Base-by-base conservation (phyloP, 1,140 invertebrate species). In the Ditylenchus dipsaci region DNA sequence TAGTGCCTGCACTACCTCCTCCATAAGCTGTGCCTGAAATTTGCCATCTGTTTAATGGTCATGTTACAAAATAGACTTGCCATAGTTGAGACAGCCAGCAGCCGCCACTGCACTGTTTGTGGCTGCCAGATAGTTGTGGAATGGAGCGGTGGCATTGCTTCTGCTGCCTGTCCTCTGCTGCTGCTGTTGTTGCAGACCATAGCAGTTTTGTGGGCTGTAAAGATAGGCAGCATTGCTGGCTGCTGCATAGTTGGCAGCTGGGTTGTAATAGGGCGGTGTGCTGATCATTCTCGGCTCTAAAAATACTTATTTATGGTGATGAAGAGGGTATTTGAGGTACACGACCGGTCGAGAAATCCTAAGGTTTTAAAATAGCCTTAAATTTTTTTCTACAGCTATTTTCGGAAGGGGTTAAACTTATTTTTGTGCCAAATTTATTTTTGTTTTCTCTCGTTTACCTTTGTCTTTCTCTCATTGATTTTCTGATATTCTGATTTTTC, bases 201-300 rank as follows among this genome's bases (percentile, higher is more conserved):
- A 53, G 49, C 23, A 21, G 49, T 19, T 3, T 15, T 53, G 49
- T 5, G n/a, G n/a, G 8, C 49, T 26, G 23, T 53, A 53, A 8
- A 53, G 23, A 53, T 53, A 53, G 49, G 49, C 49, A 5, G 49
- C 49, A 53, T 53, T 53, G 33, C 33, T 38, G 11, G 33, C 33
- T 53, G 49, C 23, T 53, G 49, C 49, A 53, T 53, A 53, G 23
- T 53, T 53, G 49, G 49, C 3, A 21, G 49, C 49, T 53, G 49
- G 8, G 23, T 53, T 53, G 23, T 53, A 53, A 17, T 53, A 53
- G n/a, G 49, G 49, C 8, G 49, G 49, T 53, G 49, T 53, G 49
- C 23, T 53, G n/a, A 53, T 53, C 49, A 53, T 53, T 53, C 49
- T 19, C 15, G 49, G 23, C n/a, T 53, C 49, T 53, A 17, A 3